A percentile compares a stretch with the other conserved stretches of the same genome.
Evolutionary conservation across 2,113 vertebrate species (phyloP).

Genomic region (Pseudopodoces humilis): DNA sequence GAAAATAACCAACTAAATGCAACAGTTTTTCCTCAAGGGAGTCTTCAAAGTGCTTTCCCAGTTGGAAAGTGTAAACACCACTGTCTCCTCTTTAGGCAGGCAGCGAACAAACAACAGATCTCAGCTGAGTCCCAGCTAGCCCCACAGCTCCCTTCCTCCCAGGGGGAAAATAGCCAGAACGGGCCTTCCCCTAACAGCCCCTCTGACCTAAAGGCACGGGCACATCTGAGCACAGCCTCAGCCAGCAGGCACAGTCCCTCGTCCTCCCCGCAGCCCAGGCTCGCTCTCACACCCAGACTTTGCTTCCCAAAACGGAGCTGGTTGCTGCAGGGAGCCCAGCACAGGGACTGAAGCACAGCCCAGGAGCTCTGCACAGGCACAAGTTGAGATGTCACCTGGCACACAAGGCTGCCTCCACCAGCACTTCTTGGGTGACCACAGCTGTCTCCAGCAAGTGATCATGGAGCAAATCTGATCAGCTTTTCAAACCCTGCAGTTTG

Average conservation of each 20-base stretch:
- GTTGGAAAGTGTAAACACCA: neutral
- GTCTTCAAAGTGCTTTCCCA: conserved; percentile 7
- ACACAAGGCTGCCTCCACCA: neutral
- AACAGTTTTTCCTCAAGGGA: neutral
- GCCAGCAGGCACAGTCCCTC: neutral
- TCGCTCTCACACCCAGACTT: accelerated
- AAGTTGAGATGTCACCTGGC: neutral
- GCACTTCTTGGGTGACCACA: neutral
- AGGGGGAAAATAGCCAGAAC: neutral
- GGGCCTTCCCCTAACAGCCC: neutral
- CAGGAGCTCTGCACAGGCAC: neutral
- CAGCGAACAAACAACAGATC: neutral
- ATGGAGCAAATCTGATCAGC: neutral
- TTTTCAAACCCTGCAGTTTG: neutral
- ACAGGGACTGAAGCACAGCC: neutral
- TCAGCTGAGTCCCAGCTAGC: neutral
- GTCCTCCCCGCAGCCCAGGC: neutral
- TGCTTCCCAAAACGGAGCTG: neutral
- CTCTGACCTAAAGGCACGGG: neutral
- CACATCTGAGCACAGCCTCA: neutral
- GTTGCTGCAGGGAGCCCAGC: neutral
- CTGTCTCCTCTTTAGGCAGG: neutral
- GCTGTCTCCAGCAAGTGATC: neutral
- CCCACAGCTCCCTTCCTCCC: neutral
- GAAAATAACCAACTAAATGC: neutral